A percentile compares a stretch with the other conserved stretches of the same genome.
Evolutionary conservation across 1,140 invertebrate species (phyloP).

Genomic region (Phortica variegata): DNA sequence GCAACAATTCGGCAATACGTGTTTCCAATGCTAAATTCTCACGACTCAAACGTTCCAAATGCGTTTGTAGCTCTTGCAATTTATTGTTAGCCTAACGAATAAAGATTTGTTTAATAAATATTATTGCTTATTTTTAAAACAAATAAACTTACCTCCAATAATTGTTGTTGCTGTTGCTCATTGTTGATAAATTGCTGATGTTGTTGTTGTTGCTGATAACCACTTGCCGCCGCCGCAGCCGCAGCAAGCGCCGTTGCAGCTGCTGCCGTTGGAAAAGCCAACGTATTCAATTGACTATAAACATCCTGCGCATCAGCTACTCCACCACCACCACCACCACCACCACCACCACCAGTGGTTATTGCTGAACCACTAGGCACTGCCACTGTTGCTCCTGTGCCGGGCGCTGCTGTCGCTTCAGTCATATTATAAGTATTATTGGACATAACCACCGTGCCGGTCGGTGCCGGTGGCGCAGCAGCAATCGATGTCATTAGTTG

Average conservation of each 20-base stretch:
- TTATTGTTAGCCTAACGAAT: slow-evolving; percentile 48
- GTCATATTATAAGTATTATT: slow-evolving; percentile 18
- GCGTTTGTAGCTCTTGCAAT: slow-evolving; percentile 53
- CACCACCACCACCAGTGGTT: slow-evolving; percentile 37
- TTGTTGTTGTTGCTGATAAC: slow-evolving; percentile 36
- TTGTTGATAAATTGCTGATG: slow-evolving; percentile 42
- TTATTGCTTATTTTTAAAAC: too few species aligned
- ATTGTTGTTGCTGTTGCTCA: slow-evolving; percentile 49
- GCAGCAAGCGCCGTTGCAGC: slow-evolving; percentile 42
- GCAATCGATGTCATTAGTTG: slow-evolving; percentile 47
- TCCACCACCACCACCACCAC: not conserved
- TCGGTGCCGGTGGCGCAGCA: slow-evolving; percentile 25
- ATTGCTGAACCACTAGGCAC: slow-evolving; percentile 33
- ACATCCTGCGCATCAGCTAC: slow-evolving; percentile 17
- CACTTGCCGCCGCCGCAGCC: slow-evolving; percentile 36
- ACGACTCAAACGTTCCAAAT: slow-evolving; percentile 55
- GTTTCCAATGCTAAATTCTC: slow-evolving; percentile 61
- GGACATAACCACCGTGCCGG: slow-evolving; percentile 2
- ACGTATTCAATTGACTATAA: slow-evolving; percentile 41
- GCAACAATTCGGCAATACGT: slow-evolving; percentile 59
- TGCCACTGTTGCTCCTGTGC: slow-evolving; percentile 28
- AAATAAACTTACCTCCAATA: slow-evolving; percentile 36
- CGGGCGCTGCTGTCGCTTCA: slow-evolving; percentile 15
- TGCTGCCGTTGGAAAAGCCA: slow-evolving; percentile 32
- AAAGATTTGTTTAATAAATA: too few species aligned